Conservation (phyloP, 2,888 invertebrate genomes). For the Nineta flava region DNA sequence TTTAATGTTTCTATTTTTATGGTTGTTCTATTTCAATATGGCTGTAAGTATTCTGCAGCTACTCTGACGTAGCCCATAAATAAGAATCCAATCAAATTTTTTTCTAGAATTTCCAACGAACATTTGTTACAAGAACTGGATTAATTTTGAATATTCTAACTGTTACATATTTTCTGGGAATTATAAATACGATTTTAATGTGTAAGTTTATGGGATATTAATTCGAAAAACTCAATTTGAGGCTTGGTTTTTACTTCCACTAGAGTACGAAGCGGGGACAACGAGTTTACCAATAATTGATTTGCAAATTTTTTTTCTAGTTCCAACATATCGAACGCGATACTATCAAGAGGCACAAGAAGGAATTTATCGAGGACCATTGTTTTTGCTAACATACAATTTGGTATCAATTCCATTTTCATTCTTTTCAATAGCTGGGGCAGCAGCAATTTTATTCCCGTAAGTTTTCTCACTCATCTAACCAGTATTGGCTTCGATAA, state of each 20-base stretch:
- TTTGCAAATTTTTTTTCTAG: slow-evolving; percentile 34
- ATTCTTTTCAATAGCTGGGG: slow-evolving; percentile 53
- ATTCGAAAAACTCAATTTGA: no score
- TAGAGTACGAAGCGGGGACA: no score
- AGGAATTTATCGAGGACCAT: slow-evolving; percentile 74
- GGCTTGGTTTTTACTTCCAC: no score
- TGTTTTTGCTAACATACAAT: slow-evolving; percentile 67
- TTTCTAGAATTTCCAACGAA: slow-evolving; percentile 44
- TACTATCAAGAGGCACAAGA: slow-evolving; percentile 86
- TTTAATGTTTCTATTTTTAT: slow-evolving; percentile 58
- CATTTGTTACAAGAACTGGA: slow-evolving; percentile 53
- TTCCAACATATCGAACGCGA: slow-evolving; percentile 70
- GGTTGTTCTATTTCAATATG: slow-evolving; percentile 58
- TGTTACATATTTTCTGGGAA: slow-evolving; percentile 50
- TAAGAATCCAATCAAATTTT: slow-evolving; percentile 4
- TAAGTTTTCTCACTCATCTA: slow-evolving; percentile 26
- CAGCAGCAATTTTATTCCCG: slow-evolving; percentile 59
- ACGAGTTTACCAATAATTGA: no score
- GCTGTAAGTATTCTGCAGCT: slow-evolving; percentile 26
- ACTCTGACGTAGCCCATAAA: not conserved
- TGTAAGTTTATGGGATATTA: slow-evolving; percentile 34
- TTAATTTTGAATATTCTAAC: slow-evolving; percentile 52
- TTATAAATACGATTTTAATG: slow-evolving; percentile 48
- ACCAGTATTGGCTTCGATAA: no score
- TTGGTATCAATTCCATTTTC: slow-evolving; percentile 71